Evolutionary conservation across 2,113 vertebrate species (phyloP).

Genomic region (Taurulus bubalis): DNA sequence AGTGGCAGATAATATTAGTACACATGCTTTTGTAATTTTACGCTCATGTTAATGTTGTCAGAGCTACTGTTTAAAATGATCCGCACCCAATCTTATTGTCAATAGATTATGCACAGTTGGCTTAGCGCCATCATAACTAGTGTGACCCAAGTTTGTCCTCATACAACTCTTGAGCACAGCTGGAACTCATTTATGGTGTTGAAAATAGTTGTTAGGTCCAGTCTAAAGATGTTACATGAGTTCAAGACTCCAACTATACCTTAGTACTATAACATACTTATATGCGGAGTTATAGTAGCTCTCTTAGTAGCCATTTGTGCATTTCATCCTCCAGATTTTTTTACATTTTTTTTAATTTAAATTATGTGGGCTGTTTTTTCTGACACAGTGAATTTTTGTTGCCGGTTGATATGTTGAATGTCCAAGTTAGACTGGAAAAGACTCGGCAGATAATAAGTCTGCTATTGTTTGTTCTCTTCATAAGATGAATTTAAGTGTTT

Average conservation of each 20-base stretch:
- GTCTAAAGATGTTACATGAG: neutral
- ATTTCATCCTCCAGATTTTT: neutral
- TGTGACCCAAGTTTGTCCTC: constrained; percentile 3
- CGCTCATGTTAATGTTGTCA: constrained; percentile 2
- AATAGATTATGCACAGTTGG: constrained; percentile 21
- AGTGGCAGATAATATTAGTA: neutral
- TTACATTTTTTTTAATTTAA: neutral
- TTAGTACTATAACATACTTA: neutral
- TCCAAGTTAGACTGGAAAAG: neutral
- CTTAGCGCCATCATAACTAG: neutral
- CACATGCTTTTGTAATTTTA: neutral
- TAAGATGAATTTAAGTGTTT: neutral
- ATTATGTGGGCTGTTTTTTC: neutral
- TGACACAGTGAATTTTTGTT: neutral
- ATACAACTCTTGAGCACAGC: neutral
- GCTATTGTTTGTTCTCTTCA: constrained; percentile 10
- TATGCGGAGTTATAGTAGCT: too few relatives aligned
- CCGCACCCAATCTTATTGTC: constrained; percentile 20
- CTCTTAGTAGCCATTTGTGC: neutral
- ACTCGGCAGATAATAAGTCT: constrained; percentile 2
- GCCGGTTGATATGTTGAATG: neutral
- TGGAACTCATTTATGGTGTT: neutral
- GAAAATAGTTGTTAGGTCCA: neutral
- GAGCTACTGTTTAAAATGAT: constrained; percentile 19
- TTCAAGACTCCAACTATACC: neutral